Percentiles rank a stretch among this genome's conserved stretches.
These are phyloP conservation scores for Scalopus aquaticus DNA, from an alignment of 2,113 vertebrate genomes.

Conservation along the genomic window DNA sequence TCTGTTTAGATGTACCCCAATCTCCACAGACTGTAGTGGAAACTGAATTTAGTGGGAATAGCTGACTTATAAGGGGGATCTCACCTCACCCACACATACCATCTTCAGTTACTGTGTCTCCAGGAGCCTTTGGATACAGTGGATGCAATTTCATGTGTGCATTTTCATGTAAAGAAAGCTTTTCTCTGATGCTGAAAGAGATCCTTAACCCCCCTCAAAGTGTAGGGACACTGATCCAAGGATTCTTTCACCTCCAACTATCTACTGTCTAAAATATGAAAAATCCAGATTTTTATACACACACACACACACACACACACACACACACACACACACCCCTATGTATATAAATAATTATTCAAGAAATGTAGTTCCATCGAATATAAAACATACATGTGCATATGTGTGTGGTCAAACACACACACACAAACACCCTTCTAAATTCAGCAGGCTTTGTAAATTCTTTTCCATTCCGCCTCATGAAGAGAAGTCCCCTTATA, in stretches of 20 bases:
- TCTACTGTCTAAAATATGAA: background rate
- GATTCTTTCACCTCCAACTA: background rate
- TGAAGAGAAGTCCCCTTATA: background rate
- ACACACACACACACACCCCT: too few relatives aligned
- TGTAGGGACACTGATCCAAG: background rate
- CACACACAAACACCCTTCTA: background rate
- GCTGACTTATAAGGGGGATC: background rate
- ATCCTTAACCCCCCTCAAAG: background rate
- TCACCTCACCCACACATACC: background rate
- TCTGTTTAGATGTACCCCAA: background rate
- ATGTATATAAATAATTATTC: background rate
- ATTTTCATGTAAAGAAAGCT: background rate
- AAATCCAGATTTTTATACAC: too few relatives aligned
- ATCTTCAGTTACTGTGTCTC: background rate
- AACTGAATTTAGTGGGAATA: background rate
- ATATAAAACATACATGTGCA: background rate
- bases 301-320: too few relatives aligned
- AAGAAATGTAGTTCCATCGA: background rate
- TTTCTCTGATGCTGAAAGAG: background rate
- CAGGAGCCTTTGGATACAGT: background rate
- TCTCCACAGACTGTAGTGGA: background rate
- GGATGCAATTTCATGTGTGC: background rate
- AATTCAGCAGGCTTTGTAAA: background rate
- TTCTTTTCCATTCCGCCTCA: background rate
- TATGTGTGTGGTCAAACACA: too few relatives aligned